Base-by-base conservation (phyloP, 1,140 invertebrate species). In the Pissodes strobi region DNA sequence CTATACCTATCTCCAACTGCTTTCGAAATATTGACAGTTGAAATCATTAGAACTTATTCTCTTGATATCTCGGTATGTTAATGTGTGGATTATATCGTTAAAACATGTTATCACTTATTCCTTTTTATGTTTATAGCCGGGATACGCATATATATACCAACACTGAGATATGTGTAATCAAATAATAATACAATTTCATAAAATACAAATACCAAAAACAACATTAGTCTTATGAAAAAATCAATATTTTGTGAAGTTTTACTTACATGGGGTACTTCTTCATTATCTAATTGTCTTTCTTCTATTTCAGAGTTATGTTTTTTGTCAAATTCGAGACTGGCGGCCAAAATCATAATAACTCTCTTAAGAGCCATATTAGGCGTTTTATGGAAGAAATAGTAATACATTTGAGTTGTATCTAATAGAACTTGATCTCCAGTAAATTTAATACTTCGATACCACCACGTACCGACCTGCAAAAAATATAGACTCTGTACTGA, bases 371-470 rank as follows among this genome's bases (percentile, higher is more conserved):
- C 86, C 93, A 99, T 98, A 48, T 89, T 89, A 2, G 94, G 93
- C 27, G 94, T 97, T 82, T 97, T 97, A 76, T 95, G 89, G 72
- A 99, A 93, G 78, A 96, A 98, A 74, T 90, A 94, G 74, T 92
- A 96, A 80, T 98, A 99, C 78, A 99, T 87, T 77, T 96, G 89
- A 1, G 95, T 94, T 15, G 97, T 99, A 74, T 97, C 93, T 15
- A 99, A 78, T 6, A 99, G 81, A 10, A 99, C 95, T 84, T 96
- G 91, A 78, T 97, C 95, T 69, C 93, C 94, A 68, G 93, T 95
- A 79, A 94, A 99, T 74, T 95, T 90, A 66, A 98, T 98, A 46
- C 95, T 97, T 62, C 91, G 88, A 79, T 98, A 97, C 98, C 98
- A 99, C 97, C 98, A 99, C 71, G 93, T 92, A 43, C 96, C 96